These are phyloP conservation scores for Brachionus asplanchnoidis DNA, from an alignment of 1,140 invertebrate genomes.

Conservation along the genomic window DNA sequence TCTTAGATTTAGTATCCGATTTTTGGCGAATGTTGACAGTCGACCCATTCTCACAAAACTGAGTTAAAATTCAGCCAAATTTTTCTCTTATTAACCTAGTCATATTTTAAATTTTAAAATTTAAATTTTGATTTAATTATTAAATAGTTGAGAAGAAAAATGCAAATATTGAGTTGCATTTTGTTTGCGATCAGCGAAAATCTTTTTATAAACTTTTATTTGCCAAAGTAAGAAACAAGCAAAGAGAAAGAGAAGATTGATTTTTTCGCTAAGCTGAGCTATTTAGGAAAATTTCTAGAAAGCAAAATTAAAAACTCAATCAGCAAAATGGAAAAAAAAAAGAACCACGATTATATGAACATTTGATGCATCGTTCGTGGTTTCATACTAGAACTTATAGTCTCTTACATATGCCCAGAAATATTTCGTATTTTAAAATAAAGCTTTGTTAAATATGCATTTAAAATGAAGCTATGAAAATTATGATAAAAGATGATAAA, in stretches of 20 bases:
- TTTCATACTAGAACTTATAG: neutral
- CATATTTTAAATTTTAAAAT: constrained; percentile 29
- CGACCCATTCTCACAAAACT: constrained; percentile 26
- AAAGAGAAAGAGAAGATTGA: constrained; percentile 19
- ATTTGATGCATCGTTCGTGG: constrained; percentile 34
- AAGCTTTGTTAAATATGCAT: neutral
- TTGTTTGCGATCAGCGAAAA: constrained; percentile 27
- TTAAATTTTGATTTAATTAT: constrained; percentile 5
- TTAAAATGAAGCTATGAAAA: neutral
- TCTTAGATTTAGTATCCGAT: constrained; percentile 24
- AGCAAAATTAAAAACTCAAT: constrained; percentile 36
- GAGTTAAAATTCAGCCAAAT: neutral
- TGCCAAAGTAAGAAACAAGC: neutral
- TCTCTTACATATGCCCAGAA: neutral
- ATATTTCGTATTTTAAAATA: neutral
- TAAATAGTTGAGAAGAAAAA: neutral
- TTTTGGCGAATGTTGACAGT: constrained; percentile 40
- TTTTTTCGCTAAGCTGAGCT: constrained; percentile 32
- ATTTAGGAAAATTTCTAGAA: constrained; percentile 16
- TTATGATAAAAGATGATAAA: neutral
- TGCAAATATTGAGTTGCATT: constrained; percentile 42
- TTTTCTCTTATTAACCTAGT: constrained; percentile 20
- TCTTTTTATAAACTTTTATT: constrained; percentile 40
- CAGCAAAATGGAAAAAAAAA: constrained; percentile 6
- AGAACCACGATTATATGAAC: constrained; percentile 33